Evolutionary conservation across 2,797 vertebrate genomes (phyloP), one percentile per base, ranked within the genome.

Genomic region (Falco concolor): DNA sequence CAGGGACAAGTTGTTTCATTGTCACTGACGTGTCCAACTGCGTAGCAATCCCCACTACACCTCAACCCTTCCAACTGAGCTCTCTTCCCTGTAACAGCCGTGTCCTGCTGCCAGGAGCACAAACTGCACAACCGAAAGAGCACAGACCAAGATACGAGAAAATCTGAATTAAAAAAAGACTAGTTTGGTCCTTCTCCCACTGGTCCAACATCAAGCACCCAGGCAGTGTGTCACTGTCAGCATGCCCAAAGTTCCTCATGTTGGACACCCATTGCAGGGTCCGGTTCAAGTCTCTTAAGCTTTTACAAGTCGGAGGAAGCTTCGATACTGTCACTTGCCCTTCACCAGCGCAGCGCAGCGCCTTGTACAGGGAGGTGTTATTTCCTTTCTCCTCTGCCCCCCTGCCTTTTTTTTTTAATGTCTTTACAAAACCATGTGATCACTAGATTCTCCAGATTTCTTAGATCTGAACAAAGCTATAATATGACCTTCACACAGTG

Each of bases 341-440:
- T 88, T 74, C 1, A 3, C 25, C 30, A 38, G 9, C 27, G 25
- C 24, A 86, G 53, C 44, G 68, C 24, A 84, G 10, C 11, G 73
- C 36, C 32, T 69, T 17, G 17, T 5, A 65, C 6, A 40, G 18
- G 19, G 19, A 52, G 9, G 10, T 22, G 9, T 0, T 23, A 38
- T 14, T 34, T 25, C 3, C 0, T 1, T 19, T 12, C 17, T 23
- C 10, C 3, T 10, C 8, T 17, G 5, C 42, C 42, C 0, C 0
- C 3, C 9, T 2, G 7, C 13, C 34, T 18, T 49, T 70, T 64
- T n/a, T 42, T 42, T 53, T 1, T 4, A 85, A 38, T 4, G 20
- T 23, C 42, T 90, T 74, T 24, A 80, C 42, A 81, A 75, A 85
- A 84, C 24, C 2, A 12, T 27, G 14, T 32, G 47, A 36, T 47